phyloP scores from a whole-genome alignment of 2,888 invertebrate genomes.

The Rhabditoides inermis region DNA sequence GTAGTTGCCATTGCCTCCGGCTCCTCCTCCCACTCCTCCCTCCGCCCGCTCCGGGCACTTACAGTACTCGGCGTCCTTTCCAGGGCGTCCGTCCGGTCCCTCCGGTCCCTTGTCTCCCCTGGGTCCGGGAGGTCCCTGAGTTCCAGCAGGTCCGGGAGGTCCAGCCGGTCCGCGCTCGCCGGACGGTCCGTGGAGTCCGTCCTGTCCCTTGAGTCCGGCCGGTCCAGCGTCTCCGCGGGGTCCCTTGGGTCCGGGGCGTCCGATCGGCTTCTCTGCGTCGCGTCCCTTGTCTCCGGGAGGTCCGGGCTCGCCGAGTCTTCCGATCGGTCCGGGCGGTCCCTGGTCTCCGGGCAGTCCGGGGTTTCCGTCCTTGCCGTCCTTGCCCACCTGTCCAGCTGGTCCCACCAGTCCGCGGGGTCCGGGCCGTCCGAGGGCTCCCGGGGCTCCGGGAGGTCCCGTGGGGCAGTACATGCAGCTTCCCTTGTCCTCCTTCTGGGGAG shows the following conservation, averaged over 20 bases:
- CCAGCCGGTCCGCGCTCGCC: background rate
- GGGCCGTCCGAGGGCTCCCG: conserved; percentile 24
- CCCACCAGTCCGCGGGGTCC: conserved; percentile 28
- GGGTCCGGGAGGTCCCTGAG: conserved; percentile 26
- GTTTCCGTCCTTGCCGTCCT: conserved; percentile 21
- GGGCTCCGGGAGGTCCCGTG: conserved; percentile 26
- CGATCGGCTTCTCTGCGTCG: background rate
- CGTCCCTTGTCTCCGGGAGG: conserved; percentile 5
- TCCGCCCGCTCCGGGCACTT: conserved; percentile 21
- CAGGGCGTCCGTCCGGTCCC: conserved; percentile 13
- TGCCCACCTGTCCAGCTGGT: conserved; percentile 20
- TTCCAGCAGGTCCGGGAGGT: background rate
- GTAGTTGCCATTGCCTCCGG: conserved; percentile 4
- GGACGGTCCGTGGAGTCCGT: background rate
- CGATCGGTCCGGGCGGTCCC: conserved; percentile 24
- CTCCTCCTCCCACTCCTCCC: conserved; percentile 2
- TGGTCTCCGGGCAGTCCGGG: conserved; percentile 22
- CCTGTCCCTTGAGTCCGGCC: background rate
- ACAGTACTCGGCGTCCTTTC: conserved; percentile 48
- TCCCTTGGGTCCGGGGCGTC: background rate
- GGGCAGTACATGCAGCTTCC: conserved; percentile 28
- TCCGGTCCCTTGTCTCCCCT: conserved; percentile 17
- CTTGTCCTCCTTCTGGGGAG: conserved; percentile 15
- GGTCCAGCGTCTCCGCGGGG: background rate
- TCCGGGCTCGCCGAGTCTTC: conserved; percentile 19